These are phyloP conservation scores for Stenodera caucasica DNA, from an alignment of 2,888 invertebrate genomes.

Conservation along the genomic window DNA sequence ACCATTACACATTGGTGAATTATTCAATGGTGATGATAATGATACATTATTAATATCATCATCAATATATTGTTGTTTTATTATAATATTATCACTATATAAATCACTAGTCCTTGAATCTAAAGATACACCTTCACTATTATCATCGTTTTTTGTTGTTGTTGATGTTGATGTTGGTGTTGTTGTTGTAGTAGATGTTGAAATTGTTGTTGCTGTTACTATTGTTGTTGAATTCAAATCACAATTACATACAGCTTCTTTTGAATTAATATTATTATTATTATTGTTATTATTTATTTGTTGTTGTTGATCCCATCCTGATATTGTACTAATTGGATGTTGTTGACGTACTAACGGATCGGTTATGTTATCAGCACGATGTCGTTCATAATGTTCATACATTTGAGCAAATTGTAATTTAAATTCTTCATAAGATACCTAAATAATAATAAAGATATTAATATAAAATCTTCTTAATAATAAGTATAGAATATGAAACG, in stretches of 20 bases:
- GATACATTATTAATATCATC: neutral
- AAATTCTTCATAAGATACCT: constrained; percentile 98
- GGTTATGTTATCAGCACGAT: constrained; percentile 91
- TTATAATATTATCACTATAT: constrained; percentile 58
- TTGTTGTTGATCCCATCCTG: constrained; percentile 83
- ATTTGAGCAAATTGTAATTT: constrained; percentile 96
- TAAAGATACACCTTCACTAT: constrained; percentile 59
- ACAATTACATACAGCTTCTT: constrained; percentile 53
- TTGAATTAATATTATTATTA: constrained; percentile 47
- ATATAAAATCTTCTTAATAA: no score
- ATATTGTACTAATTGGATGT: constrained; percentile 93
- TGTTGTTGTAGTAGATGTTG: constrained; percentile 52
- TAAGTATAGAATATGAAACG: no score
- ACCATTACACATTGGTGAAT: constrained; percentile 53
- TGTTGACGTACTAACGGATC: constrained; percentile 92
- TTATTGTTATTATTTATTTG: constrained; percentile 82
- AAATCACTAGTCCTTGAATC: constrained; percentile 61
- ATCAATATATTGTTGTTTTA: constrained; percentile 5
- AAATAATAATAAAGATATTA: no score
- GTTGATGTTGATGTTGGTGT: constrained; percentile 55
- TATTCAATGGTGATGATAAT: neutral
- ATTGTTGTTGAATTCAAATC: constrained; percentile 57
- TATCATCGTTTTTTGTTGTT: constrained; percentile 54
- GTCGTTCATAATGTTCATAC: constrained; percentile 94
- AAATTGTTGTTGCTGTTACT: constrained; percentile 49